A percentile compares a stretch with the other conserved stretches of the same genome.
Conservation (phyloP, 2,113 vertebrate genomes). For the Paramisgurnus dabryanus region DNA sequence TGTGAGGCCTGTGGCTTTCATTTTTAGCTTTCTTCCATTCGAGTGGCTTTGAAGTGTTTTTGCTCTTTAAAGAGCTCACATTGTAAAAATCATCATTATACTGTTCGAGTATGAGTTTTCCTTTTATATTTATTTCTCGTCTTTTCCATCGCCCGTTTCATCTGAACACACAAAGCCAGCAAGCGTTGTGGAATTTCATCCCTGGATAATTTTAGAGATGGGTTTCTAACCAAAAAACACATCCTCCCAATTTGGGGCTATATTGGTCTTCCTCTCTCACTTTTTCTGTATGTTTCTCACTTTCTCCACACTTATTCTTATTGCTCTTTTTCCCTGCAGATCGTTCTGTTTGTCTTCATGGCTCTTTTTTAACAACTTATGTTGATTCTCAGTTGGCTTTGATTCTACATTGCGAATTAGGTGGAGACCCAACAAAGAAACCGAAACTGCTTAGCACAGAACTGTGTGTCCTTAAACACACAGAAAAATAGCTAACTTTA, state of each 20-base stretch:
- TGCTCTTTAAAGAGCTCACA: conserved; percentile 61
- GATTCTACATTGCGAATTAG: too few species aligned
- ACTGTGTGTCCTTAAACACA: too few species aligned
- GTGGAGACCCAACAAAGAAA: too few species aligned
- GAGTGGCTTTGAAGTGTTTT: conserved; percentile 69
- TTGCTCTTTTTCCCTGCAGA: not conserved
- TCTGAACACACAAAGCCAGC: conserved; percentile 61
- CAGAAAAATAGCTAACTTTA: too few species aligned
- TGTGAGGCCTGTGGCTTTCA: conserved; percentile 63
- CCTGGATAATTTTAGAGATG: conserved; percentile 76
- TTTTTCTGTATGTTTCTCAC: conserved; percentile 56
- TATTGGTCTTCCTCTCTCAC: conserved; percentile 71
- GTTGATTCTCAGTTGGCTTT: too few species aligned
- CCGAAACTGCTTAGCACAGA: too few species aligned
- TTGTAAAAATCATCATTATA: conserved; percentile 59
- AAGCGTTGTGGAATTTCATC: conserved; percentile 76
- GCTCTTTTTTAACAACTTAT: not conserved
- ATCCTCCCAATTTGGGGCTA: conserved; percentile 78
- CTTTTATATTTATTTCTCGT: conserved; percentile 51
- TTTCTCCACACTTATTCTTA: conserved; percentile 31
- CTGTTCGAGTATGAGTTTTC: conserved; percentile 64
- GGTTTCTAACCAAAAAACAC: conserved; percentile 81
- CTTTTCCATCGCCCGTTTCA: conserved; percentile 62
- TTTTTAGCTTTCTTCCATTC: conserved; percentile 64
- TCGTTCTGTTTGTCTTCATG: conserved; percentile 1